These are phyloP conservation scores for Daubentonia madagascariensis DNA, from an alignment of 2,113 vertebrate genomes.

Conservation along the genomic window DNA sequence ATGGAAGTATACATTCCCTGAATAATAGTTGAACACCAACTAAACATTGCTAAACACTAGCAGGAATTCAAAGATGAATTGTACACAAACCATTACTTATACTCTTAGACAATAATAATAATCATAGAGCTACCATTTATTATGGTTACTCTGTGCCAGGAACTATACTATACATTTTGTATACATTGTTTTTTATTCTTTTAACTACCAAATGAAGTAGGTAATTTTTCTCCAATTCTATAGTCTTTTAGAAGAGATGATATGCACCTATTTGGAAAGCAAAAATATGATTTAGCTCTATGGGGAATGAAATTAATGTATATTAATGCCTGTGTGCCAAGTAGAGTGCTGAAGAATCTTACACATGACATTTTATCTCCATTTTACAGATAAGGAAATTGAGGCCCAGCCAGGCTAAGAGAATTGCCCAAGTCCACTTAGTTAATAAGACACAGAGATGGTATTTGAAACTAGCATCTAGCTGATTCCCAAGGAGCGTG, in stretches of 20 bases:
- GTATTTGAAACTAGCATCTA: not conserved
- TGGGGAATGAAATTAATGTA: not conserved
- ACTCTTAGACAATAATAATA: not conserved
- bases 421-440: constrained; percentile 21
- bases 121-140: not conserved
- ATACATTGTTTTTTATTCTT: not conserved
- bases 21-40: not conserved
- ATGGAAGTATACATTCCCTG: not conserved
- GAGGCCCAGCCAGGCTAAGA: constrained; percentile 13
- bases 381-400: constrained; percentile 55
- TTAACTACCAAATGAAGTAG: not conserved
- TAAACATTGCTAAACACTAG: not conserved
- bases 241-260: not conserved
- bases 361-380: not conserved
- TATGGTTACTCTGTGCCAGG: not conserved
- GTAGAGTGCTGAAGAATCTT: not conserved
- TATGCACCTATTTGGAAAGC: not conserved
- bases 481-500: not conserved
- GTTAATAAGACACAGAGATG: not conserved
- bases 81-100: not conserved
- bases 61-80: not conserved
- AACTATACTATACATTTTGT: not conserved
- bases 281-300: not conserved
- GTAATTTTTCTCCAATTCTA: constrained; percentile 5
- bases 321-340: not conserved